Evolutionary conservation across 2,797 vertebrate species (phyloP), one percentile per base, ranked within the genome.

Genomic region (Lagocephalus sceleratus): DNA sequence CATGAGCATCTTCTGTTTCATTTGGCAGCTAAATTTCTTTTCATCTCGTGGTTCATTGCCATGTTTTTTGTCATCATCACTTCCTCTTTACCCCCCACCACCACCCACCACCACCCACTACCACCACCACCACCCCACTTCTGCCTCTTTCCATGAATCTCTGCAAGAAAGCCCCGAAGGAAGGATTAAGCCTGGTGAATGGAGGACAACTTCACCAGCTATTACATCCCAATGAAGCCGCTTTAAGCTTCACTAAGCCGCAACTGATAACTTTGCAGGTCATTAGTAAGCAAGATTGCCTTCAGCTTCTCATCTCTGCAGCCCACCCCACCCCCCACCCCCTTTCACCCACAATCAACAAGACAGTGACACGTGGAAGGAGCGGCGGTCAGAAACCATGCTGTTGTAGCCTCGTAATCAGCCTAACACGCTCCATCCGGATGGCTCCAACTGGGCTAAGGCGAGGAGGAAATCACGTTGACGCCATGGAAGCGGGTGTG

Each of bases 251-350:
- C 85, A 83, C 86, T 91, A 89, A 91, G 85, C 88, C 69, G 77
- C 87, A 84, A 87, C 85, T 85, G 87, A 91, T 91, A 92, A 90
- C 87, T 88, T 88, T 90, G 80, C 85, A 88, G 88, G 85, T 86
- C 87, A 90, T 92, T 91, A 90, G 83, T 43, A 63, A 81, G 72
- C 77, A 62, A 85, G 85, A 90, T 88, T 90, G 88, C 82, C 81
- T 88, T 84, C 75, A 67, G 71, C 78, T 63, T 78, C 65, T 74
- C 67, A 66, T 82, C 85, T 71, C 74, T 70, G 66, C 68, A 56
- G 73, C 73, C 40, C 40, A n/a, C 17, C 40, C 40, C 29, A 12
- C 29, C 29, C 29, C 29, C 29, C 29, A 35, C 29, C 77, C 72
- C 65, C 64, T 69, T 71, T 78, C 67, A 35, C 43, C 44, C 42